Evolutionary conservation across 2,113 vertebrate genomes (phyloP).

Genomic region (Phylloscopus trochiloides): DNA sequence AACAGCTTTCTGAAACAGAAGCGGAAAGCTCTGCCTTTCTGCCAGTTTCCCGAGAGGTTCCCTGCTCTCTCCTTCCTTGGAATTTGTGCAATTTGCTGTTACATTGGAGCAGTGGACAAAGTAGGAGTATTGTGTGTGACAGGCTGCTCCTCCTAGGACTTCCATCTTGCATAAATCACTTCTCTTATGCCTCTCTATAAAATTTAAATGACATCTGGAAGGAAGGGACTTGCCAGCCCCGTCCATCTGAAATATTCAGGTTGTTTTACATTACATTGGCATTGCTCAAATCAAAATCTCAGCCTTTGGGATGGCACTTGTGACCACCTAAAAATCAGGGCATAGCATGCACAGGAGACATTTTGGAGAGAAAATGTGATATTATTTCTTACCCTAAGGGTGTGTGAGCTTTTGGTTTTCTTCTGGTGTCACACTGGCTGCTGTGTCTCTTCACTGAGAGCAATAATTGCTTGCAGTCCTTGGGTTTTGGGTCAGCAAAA

Average conservation of each 20-base stretch:
- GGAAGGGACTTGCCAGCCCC: constrained; percentile 1
- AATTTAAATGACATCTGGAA: constrained; percentile 30
- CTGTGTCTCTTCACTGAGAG: neutral
- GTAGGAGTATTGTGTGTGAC: neutral
- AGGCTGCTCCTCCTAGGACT: constrained; percentile 11
- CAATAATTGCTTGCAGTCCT: neutral
- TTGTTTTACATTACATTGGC: neutral
- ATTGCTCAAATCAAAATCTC: neutral
- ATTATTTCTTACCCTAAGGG: neutral
- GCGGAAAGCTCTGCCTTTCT: neutral
- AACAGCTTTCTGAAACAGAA: neutral
- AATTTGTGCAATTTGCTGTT: neutral
- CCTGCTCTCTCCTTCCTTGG: neutral
- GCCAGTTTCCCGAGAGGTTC: neutral
- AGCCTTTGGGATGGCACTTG: neutral
- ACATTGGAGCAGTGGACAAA: neutral
- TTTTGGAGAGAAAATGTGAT: neutral
- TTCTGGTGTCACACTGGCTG: neutral
- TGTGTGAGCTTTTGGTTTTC: neutral
- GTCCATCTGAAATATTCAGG: constrained; percentile 18
- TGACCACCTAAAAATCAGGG: neutral
- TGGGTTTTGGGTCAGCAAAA: neutral
- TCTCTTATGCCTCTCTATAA: neutral
- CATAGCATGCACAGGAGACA: neutral
- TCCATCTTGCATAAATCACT: neutral